Percentiles rank a stretch among this genome's conserved stretches.
Conservation (phyloP, 1,140 invertebrate genomes). For the Ostrea edulis region DNA sequence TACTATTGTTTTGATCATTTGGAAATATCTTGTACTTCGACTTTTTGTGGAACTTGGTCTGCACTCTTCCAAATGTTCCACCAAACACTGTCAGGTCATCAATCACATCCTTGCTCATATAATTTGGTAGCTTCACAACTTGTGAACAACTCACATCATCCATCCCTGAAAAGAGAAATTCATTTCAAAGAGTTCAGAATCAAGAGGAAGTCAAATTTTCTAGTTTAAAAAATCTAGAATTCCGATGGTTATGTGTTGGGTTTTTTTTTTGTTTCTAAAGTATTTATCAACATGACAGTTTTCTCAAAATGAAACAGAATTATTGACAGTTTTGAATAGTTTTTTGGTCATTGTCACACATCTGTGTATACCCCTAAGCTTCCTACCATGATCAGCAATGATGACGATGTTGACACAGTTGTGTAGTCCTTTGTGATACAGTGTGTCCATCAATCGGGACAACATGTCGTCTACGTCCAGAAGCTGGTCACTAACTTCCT, state of each 20-base stretch:
- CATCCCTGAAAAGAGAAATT: constrained; percentile 52
- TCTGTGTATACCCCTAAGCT: background rate
- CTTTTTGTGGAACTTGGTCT: constrained; percentile 45
- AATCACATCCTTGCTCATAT: constrained; percentile 43
- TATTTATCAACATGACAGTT: background rate
- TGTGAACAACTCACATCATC: constrained; percentile 59
- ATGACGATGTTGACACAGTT: constrained; percentile 76
- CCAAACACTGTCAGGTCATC: constrained; percentile 58
- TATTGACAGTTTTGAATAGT: too few relatives aligned
- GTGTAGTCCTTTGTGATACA: constrained; percentile 80
- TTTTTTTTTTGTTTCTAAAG: background rate
- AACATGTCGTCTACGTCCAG: constrained; percentile 83
- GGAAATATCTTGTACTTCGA: constrained; percentile 31
- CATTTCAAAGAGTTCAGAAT: background rate
- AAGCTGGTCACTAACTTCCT: constrained; percentile 79
- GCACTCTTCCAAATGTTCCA: constrained; percentile 60
- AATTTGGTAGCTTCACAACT: constrained; percentile 55
- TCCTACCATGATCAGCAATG: constrained; percentile 75
- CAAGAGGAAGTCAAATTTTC: background rate
- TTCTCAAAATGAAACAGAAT: background rate
- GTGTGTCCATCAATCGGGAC: constrained; percentile 84
- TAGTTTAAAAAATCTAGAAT: background rate
- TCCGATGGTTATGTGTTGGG: too few relatives aligned
- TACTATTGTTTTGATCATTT: constrained; percentile 39
- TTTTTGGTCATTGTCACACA: background rate